These are phyloP conservation scores for silkworm (Bombyx mori) DNA, from an alignment of 1,140 invertebrate genomes.

Conservation along the genomic window ASM3026992v2 NC_085131.1:6168001-6168500, in stretches of 20 bases:
- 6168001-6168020: no score
- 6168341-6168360: no score
- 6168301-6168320: neutral
- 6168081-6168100: conserved; percentile 94
- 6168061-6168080: conserved; percentile 92
- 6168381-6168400: no score
- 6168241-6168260: conserved; percentile 95
- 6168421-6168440: neutral
- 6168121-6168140: conserved; percentile 88
- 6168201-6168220: conserved; percentile 98
- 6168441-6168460: conserved; percentile 78
- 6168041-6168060: no score
- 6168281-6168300: conserved; percentile 6
- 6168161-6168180: conserved; percentile 94
- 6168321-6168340: no score
- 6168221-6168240: conserved; percentile 98
- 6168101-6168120: conserved; percentile 95
- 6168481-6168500: conserved; percentile 98
- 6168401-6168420: no score
- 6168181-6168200: conserved; percentile 96
- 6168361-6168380: no score
- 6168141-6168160: conserved; percentile 89
- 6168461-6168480: conserved; percentile 93
- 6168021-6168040: no score
- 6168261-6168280: conserved; percentile 78